Evolutionary conservation across 2,888 invertebrate species (phyloP), one percentile per base, ranked within the genome.

Genomic region (Ischnura elegans): DNA sequence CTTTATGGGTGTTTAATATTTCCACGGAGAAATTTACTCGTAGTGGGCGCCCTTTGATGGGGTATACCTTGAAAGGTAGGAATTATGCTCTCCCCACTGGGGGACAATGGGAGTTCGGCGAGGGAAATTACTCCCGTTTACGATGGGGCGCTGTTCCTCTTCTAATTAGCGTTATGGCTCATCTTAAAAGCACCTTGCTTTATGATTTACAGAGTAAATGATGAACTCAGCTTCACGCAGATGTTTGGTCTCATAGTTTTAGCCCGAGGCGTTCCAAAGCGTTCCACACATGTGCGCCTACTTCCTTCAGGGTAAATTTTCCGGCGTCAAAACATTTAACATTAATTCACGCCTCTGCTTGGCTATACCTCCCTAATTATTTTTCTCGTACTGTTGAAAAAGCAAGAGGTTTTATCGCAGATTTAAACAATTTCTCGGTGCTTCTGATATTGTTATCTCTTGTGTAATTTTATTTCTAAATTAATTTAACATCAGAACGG

Each of bases 1-100:
- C 76, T 76, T 76, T 76, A 61, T 61, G 5, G 21, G 76, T 76
- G 76, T 76, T 76, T 76, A 13, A 76, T 76, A 76, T 76, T 76
- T 76, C 16, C 66, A 36, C 76, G 36, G 76, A 76, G 76, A 36
- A 76, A 76, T 76, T 76, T 36, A 76, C 76, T 36, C 76, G 36
- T 36, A 10, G 76, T 10, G 36, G 76, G 76, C 29, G 36, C 36
- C 10, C 76, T 76, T 76, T 25, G 36, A 3, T 51, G 10, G 61
- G 6, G 61, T 25, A 61, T n/a, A 61, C n/a, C 61, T 29, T 36
- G 36, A 76, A 36, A 76, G 21, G 36, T 76, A 10, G 76, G 76
- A 76, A 76, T 76, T 76, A 76, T 76, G 76, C 8, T 76, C 76
- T 76, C 36, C 76, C 76, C 10, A 76, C 10, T 29, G 76, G 36